phyloP scores from a whole-genome alignment of 1,140 invertebrate genomes.

The Trissolcus basalis region DNA sequence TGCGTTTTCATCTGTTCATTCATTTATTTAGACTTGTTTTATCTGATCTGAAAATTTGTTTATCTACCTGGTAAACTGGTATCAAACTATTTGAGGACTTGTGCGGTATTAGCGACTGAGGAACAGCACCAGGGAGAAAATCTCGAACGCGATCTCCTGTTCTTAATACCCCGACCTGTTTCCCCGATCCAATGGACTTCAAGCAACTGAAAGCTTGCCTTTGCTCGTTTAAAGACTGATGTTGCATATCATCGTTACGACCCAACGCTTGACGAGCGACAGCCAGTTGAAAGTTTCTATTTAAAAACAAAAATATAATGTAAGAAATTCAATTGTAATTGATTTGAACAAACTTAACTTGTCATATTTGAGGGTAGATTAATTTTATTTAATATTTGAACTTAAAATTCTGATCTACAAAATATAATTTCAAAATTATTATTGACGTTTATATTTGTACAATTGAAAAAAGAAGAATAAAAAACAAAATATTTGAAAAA shows the following conservation, averaged over 20 bases:
- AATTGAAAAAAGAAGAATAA: too few species aligned
- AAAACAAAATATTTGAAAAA: too few species aligned
- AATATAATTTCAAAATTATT: too few species aligned
- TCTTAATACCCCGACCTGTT: slow-evolving; percentile 74
- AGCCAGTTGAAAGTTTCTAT: slow-evolving; percentile 80
- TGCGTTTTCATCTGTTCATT: too few species aligned
- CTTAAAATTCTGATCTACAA: too few species aligned
- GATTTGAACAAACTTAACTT: too few species aligned
- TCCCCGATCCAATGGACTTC: slow-evolving; percentile 78
- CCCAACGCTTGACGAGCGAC: slow-evolving; percentile 80
- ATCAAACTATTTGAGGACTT: slow-evolving; percentile 65
- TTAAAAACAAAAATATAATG: too few species aligned
- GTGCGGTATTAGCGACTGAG: slow-evolving; percentile 62
- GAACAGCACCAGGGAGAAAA: slow-evolving; percentile 67
- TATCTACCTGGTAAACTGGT: slow-evolving; percentile 69
- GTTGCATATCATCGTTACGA: slow-evolving; percentile 77
- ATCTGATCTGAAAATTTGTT: background rate
- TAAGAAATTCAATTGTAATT: too few species aligned
- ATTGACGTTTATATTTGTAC: too few species aligned
- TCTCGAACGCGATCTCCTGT: slow-evolving; percentile 74
- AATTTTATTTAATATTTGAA: too few species aligned
- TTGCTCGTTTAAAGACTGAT: slow-evolving; percentile 79
- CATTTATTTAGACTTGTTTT: background rate
- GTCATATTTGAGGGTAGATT: too few species aligned
- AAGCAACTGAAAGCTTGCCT: slow-evolving; percentile 84